Conservation (phyloP, 2,113 vertebrate genomes). For the Cyanoderma ruficeps region DNA sequence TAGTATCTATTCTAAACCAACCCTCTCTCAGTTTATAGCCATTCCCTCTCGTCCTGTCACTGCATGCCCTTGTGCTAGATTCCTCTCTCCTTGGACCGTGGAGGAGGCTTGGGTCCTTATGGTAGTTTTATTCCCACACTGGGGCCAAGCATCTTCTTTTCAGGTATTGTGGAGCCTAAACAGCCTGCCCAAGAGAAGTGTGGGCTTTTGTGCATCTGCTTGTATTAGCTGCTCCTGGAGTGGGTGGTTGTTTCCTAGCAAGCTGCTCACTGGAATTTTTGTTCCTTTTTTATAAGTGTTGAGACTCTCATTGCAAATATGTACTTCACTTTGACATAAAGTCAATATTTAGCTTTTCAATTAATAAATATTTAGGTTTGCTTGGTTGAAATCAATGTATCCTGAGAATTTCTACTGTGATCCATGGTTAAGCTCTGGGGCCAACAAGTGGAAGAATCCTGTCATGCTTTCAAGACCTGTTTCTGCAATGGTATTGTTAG, state of each 20-base stretch:
- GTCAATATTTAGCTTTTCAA: conserved; percentile 30
- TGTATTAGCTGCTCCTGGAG: neutral
- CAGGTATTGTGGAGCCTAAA: neutral
- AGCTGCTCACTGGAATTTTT: neutral
- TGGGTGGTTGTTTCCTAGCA: neutral
- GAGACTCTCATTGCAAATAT: neutral
- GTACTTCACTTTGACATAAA: neutral
- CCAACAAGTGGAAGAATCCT: neutral
- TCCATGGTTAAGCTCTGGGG: neutral
- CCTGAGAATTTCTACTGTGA: neutral
- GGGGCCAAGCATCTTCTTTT: neutral
- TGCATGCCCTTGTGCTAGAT: neutral
- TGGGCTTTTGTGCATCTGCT: neutral
- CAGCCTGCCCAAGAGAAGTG: neutral
- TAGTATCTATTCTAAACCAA: neutral
- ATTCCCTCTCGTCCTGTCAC: neutral
- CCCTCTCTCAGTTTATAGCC: neutral
- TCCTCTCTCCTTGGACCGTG: neutral
- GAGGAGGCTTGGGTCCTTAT: neutral
- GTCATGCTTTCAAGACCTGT: neutral
- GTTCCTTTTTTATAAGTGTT: neutral
- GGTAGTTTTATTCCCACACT: neutral
- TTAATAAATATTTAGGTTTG: conserved; percentile 17
- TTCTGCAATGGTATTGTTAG: neutral
- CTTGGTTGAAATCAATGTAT: neutral